phyloP scores from a whole-genome alignment of 2,888 invertebrate genomes.

The Metacarcinus magister region DNA sequence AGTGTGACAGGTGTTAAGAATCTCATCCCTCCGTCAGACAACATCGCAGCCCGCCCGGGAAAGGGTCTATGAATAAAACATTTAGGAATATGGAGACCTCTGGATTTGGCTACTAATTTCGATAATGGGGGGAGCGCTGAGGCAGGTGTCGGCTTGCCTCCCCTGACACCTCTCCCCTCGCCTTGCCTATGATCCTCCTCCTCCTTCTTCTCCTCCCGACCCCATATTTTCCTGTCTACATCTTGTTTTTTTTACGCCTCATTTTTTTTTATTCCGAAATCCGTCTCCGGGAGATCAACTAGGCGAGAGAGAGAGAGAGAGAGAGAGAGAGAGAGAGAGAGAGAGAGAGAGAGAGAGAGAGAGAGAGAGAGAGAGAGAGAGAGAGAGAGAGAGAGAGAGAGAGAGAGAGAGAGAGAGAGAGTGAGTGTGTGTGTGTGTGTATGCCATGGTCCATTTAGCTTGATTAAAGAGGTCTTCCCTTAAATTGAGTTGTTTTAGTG shows the following conservation, averaged over 20 bases:
- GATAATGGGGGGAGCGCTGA: background rate
- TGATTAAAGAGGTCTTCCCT: background rate
- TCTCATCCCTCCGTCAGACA: constrained; percentile 15
- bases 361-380: constrained; percentile 9
- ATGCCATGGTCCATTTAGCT: background rate
- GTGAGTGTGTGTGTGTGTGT: background rate
- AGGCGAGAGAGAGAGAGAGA: background rate
- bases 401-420: background rate
- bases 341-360: constrained; percentile 36
- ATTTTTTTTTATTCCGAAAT: background rate
- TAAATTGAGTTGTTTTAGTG: background rate
- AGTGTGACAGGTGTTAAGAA: constrained; percentile 12
- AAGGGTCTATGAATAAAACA: constrained; percentile 26
- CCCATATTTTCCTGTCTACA: background rate
- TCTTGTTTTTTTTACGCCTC: background rate
- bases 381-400: constrained; percentile 13
- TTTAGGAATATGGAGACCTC: constrained; percentile 26
- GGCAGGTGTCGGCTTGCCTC: constrained; percentile 26
- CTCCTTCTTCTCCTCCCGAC: background rate
- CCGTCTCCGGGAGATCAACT: background rate
- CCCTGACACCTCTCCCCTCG: constrained; percentile 10
- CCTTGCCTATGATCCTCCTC: background rate
- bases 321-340: constrained; percentile 22
- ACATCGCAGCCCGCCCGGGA: background rate
- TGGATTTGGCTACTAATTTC: constrained; percentile 26